phyloP scores from a whole-genome alignment of 2,888 invertebrate genomes.

The Lobophora halterata region DNA sequence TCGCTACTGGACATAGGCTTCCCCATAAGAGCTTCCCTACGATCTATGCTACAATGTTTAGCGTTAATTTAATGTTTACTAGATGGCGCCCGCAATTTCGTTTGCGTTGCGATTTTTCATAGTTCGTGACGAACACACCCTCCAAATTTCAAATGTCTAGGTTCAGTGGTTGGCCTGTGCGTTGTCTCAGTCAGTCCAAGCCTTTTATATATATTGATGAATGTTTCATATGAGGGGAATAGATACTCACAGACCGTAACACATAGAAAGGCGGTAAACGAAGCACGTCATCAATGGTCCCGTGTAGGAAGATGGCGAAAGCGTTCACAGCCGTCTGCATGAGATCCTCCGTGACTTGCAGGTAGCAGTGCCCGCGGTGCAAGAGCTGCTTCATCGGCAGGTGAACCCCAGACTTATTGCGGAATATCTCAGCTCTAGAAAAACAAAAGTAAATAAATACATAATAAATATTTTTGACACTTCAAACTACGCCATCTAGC shows the following conservation, averaged over 20 bases:
- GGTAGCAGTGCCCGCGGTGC: conserved; percentile 47
- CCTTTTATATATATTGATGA: not conserved
- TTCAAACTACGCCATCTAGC: no score
- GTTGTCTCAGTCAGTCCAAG: no score
- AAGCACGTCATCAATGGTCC: conserved; percentile 50
- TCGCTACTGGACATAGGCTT: no score
- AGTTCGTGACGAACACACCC: no score
- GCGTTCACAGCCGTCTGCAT: conserved; percentile 73
- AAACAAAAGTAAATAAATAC: not conserved
- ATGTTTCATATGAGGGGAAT: not conserved
- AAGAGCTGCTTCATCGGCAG: conserved; percentile 47
- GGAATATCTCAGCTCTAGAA: conserved; percentile 56
- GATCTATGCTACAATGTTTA: no score
- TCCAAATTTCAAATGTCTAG: no score
- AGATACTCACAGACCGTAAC: conserved; percentile 53
- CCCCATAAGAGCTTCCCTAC: no score
- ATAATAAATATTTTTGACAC: no score
- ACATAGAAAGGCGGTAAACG: conserved; percentile 55
- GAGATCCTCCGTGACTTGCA: conserved; percentile 52
- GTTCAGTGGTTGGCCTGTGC: no score
- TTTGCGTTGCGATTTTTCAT: no score
- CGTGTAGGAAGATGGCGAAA: conserved; percentile 58
- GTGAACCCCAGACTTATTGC: conserved; percentile 53
- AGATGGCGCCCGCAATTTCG: no score
- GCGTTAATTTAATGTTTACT: no score